phyloP scores from a whole-genome alignment of 2,113 vertebrate species.

The Eurystomus gularis region DNA sequence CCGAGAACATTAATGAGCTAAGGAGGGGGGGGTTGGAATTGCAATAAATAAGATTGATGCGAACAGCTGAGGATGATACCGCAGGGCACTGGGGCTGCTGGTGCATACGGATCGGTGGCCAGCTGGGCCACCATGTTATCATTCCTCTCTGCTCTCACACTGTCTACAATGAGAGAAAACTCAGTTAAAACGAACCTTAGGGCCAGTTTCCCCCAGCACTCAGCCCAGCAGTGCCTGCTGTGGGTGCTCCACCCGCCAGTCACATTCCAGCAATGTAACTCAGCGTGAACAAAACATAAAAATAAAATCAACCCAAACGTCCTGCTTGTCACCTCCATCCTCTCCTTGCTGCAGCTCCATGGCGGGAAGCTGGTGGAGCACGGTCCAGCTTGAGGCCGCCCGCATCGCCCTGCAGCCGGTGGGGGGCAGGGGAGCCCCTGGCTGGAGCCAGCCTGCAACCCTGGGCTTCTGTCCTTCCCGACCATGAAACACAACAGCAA shows the following conservation, averaged over 20 bases:
- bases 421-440: neutral
- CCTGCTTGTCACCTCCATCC: neutral
- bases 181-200: neutral
- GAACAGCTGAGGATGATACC: neutral
- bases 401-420: rapidly evolving
- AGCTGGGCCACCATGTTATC: neutral
- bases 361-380: rapidly evolving
- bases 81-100: neutral
- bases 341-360: rapidly evolving
- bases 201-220: neutral
- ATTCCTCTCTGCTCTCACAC: rapidly evolving
- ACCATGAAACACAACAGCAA: neutral
- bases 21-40: slow-evolving; percentile 9
- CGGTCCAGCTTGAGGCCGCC: rapidly evolving
- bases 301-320: neutral
- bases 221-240: neutral
- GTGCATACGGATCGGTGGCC: rapidly evolving
- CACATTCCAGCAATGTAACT: neutral
- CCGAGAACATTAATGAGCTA: neutral
- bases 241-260: neutral
- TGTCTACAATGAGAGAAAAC: neutral
- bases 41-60: slow-evolving; percentile 11
- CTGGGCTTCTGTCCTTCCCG: neutral
- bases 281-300: rapidly evolving
- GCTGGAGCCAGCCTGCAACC: neutral